Evolutionary conservation across 1,140 invertebrate species (phyloP), one percentile per base, ranked within the genome.

Genomic region (Lepidotrigona ventralis): DNA sequence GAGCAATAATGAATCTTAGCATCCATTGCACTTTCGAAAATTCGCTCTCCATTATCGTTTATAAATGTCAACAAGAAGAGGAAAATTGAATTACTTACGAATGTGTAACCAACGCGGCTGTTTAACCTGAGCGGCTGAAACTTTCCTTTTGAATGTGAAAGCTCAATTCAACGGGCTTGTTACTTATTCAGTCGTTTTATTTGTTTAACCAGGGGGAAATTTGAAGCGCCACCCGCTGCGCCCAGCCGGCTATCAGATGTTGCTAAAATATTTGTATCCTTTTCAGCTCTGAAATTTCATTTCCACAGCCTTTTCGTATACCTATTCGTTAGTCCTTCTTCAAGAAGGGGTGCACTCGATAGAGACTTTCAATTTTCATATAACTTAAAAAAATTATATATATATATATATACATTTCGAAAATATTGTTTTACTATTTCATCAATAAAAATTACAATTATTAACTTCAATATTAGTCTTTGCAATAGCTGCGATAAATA

Each of bases 131-230:
- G 15, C 17, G 33, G 11, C n/a, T 60, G 58, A 69, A 46, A 46
- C 19, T 69, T 46, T 69, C 21, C 68, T 21, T 21, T 46, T 46
- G 19, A 69, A 46, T 39, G 33, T n/a, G 68, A 46, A 69, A 4
- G 39, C 39, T 12, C 33, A n/a, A n/a, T 46, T 69, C 33, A 8
- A 69, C 39, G 33, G 8, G 17, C 15, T 68, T 68, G 29, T 68
- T 33, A 68, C 21, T 68, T 33, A 68, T 68, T 39, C 66, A 19
- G 21, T 66, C 63, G 63, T 66, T 66, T 66, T 29, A 66, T 66
- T 66, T 26, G 26, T 66, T 33, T 17, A 19, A 1, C 17, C 29
- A 19, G 19, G 9, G 39, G 0, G 17, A 68, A 68, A 33, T 26
- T 66, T 1, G 15, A 12, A 39, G 8, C 6, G 6, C 2, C 2